Conservation (phyloP, 2,113 vertebrate genomes). For the Scatophagus argus region DNA sequence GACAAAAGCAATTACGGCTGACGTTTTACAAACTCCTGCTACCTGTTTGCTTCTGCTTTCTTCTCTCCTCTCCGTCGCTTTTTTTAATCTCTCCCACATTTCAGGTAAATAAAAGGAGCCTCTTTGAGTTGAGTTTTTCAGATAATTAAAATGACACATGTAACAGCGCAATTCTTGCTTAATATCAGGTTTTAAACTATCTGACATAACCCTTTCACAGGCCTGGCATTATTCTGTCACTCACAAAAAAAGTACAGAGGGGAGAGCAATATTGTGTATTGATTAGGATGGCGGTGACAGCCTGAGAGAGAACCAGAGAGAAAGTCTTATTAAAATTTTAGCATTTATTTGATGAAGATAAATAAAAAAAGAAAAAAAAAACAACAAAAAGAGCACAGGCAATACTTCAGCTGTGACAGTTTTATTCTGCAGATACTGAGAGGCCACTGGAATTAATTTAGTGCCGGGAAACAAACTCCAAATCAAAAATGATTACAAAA, state of each 20-base stretch:
- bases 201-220: conserved; percentile 90
- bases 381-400: conserved; percentile 35
- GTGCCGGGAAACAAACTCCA: conserved; percentile 45
- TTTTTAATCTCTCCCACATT: conserved; percentile 35
- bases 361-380: conserved; percentile 40
- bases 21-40: conserved; percentile 82
- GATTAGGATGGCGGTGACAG: conserved; percentile 72
- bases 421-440: conserved; percentile 42
- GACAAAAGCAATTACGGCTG: conserved; percentile 82
- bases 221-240: conserved; percentile 90
- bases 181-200: conserved; percentile 89
- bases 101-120: conserved; percentile 83
- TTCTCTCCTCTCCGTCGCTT: neutral
- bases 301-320: conserved; percentile 33
- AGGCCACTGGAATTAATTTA: conserved; percentile 48
- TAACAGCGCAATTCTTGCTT: conserved; percentile 88
- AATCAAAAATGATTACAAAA: conserved; percentile 60
- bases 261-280: conserved; percentile 81
- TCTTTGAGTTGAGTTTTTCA: conserved; percentile 87
- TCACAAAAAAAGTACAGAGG: conserved; percentile 84
- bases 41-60: conserved; percentile 86
- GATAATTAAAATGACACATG: conserved; percentile 96
- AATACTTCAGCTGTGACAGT: conserved; percentile 62
- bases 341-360: conserved; percentile 66
- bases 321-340: conserved; percentile 63